These are phyloP conservation scores for Hippocampus abdominalis DNA, from an alignment of 2,113 vertebrate genomes.

Conservation along the genomic window DNA sequence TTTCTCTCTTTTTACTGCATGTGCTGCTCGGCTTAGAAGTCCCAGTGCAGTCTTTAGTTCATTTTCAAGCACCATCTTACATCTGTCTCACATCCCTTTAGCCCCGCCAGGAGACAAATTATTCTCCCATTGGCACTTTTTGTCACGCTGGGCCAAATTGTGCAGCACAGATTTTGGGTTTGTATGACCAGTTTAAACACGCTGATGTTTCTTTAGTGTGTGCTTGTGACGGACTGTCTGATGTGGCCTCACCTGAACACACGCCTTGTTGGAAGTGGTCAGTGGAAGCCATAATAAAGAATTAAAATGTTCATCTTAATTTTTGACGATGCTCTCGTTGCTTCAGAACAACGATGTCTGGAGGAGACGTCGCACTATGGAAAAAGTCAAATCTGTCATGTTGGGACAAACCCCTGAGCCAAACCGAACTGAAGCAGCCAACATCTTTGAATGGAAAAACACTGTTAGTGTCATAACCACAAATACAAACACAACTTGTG, in stretches of 20 bases:
- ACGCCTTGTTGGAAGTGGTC: not conserved
- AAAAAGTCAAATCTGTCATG: conserved; percentile 3
- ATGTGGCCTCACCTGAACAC: not conserved
- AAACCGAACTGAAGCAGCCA: not conserved
- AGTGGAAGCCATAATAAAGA: not conserved
- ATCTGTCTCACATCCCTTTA: conserved; percentile 38
- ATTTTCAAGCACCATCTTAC: conserved; percentile 45
- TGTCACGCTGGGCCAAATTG: conserved; percentile 5
- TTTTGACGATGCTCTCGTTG: not conserved
- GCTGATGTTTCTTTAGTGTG: not conserved
- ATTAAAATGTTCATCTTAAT: not conserved
- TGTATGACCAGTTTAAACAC: conserved; percentile 5
- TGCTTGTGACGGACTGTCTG: not conserved
- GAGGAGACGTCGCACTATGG: not conserved
- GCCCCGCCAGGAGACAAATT: conserved; percentile 27
- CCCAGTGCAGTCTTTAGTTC: conserved; percentile 35
- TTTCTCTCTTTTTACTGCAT: conserved; percentile 25
- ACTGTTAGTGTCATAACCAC: conserved; percentile 35
- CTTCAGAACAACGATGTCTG: not conserved
- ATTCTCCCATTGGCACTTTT: conserved; percentile 5
- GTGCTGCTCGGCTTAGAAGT: conserved; percentile 30
- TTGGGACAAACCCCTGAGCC: not conserved
- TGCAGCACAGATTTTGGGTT: conserved; percentile 4
- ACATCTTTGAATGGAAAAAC: conserved; percentile 9
- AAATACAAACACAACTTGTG: conserved; percentile 12